Evolutionary conservation across 2,797 vertebrate species (phyloP), one percentile per base, ranked within the genome.

Genomic region (Rhabdomys pumilio): DNA sequence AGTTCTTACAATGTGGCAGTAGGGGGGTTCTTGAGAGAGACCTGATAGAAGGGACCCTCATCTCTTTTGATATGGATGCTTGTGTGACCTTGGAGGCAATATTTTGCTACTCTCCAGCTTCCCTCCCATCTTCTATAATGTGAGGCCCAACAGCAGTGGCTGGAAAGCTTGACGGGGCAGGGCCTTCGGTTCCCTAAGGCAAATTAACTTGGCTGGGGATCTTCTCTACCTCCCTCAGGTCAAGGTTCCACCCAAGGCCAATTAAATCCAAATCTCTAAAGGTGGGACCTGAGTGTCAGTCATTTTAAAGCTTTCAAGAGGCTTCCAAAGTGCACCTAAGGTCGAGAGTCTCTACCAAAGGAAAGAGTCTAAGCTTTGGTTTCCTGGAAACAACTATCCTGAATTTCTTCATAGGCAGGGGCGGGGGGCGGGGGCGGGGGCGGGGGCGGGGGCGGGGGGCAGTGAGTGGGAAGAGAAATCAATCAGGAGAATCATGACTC

Each of bases 181-280:
- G 34, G 34, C 77, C 44, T 8, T 0, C 0, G 8, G 47, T 84
- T 57, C 55, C 61, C 63, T 50, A 4, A 9, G 31, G 29, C 73
- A 65, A 14, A 0, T 24, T 31, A 55, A 13, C 34, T 69, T 61
- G 80, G 44, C 55, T 53, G 79, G 65, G 91, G 26, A 47, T 61
- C 67, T 92, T 89, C 65, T 86, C 61, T 67, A 73, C 31, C 53
- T 87, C 41, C 34, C 59, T 86, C 38, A 19, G 34, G 77, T 92
- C 79, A 44, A n/a, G 61, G 8, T 69, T 96, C 53, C 79, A 88
- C n/a, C 80, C 59, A 88, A 90, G n/a, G 88, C 76, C 80, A 94
- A 94, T 95, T 95, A 95, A 80, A 87, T 89, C 53, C 6, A 82
- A 92, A 50, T 95, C 63, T 91, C 85, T 65, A 6, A n/a, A 34